Evolutionary conservation across 2,888 invertebrate genomes (phyloP).

Genomic region (Abrostola triplasia): DNA sequence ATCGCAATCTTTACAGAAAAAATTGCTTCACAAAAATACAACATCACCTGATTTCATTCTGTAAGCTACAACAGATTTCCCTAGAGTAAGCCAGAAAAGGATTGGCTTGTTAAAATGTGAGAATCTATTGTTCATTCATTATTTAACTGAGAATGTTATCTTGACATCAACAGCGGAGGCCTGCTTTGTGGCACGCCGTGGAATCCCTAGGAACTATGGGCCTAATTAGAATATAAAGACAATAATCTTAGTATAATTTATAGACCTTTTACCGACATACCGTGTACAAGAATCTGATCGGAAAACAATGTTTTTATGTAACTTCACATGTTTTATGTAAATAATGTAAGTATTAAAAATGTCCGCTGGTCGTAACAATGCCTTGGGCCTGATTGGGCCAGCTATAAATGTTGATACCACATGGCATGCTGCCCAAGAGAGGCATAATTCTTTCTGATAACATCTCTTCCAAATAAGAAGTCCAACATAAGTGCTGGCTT

Average conservation of each 20-base stretch:
- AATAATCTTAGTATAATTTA: slow-evolving; percentile 42
- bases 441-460: slow-evolving; percentile 7
- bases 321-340: slow-evolving; percentile 20
- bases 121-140: slow-evolving; percentile 60
- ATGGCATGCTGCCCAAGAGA: slow-evolving; percentile 19
- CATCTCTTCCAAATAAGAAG: not conserved
- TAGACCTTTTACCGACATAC: slow-evolving; percentile 33
- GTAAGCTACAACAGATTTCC: slow-evolving; percentile 40
- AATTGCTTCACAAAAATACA: slow-evolving; percentile 1
- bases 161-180: slow-evolving; percentile 41
- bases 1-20: slow-evolving; percentile 10
- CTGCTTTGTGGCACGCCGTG: slow-evolving; percentile 46
- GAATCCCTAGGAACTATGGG: slow-evolving; percentile 40
- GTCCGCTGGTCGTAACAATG: not conserved
- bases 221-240: slow-evolving; percentile 53
- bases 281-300: slow-evolving; percentile 17
- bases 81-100: slow-evolving; percentile 49
- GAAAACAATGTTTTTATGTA: slow-evolving; percentile 22
- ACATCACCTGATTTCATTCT: slow-evolving; percentile 11
- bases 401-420: slow-evolving; percentile 2
- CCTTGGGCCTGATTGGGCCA: slow-evolving; percentile 5
- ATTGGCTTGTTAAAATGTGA: slow-evolving; percentile 50
- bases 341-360: slow-evolving; percentile 20
- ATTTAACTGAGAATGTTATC: slow-evolving; percentile 56
- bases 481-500: not conserved